Base-by-base conservation (phyloP, 2,888 invertebrate species). In the Acanthosoma haemorrhoidale region DNA sequence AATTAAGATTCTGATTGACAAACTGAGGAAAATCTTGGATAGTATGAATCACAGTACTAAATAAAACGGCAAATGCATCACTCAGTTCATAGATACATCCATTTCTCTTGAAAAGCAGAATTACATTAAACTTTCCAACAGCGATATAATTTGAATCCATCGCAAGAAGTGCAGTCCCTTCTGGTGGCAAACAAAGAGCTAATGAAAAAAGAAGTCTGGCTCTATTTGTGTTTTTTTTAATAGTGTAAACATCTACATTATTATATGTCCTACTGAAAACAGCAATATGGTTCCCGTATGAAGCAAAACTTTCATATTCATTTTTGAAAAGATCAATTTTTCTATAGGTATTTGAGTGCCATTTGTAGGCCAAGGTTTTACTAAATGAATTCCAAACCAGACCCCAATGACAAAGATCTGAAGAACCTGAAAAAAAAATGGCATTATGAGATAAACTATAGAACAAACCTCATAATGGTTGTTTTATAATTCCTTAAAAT, bases 91-190 rank as follows among this genome's bases (percentile, higher is more conserved):
- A 61, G 8, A 16, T 36, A 1, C 16, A 15, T 32, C 36, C 38
- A 21, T 61, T 61, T 11, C 34, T 32, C 21, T 61, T 21, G 36
- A 61, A 61, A n/a, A 61, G 34, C 0, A 61, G 32, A 36, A 61
- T 21, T 18, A 61, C 36, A 36, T 61, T 61, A 18, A 36, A 61
- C 6, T 61, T 61, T 1, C 36, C 61, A 18, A 36, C 61, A 21
- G 36, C 61, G 4, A 61, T 36, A 61, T 61, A 38, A 36, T 61
- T 18, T 6, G 61, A 21, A 21, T 36, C 36, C 61, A 61, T 61
- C 4, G 34, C 32, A 21, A 61, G 21, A 5, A 36, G 21, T 1
- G 61, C 61, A n/a, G 32, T 21, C 8, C 36, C 61, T 21, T 61
- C 61, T 61, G 34, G 34, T 3, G 61, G 61, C 4, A 61, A 36